Evolutionary conservation across 2,113 vertebrate genomes (phyloP).

Genomic region (Corythaixoides concolor): DNA sequence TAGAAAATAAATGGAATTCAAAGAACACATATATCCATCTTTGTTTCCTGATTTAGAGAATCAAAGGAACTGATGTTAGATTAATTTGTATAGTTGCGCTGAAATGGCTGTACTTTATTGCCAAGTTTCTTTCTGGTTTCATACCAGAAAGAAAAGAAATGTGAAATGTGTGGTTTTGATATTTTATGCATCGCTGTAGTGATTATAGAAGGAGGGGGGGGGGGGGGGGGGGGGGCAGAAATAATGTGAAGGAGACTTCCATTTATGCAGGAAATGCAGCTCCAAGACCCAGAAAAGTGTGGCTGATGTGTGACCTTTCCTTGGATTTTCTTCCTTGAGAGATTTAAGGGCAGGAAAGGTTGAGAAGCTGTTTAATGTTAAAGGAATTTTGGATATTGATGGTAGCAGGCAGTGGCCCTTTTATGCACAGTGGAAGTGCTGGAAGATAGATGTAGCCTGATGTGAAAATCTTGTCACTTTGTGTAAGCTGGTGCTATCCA

Average conservation of each 20-base stretch:
- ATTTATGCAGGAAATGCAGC: constrained; percentile 47
- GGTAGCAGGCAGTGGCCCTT: constrained; percentile 62
- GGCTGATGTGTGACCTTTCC: constrained; percentile 68
- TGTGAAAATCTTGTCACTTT: constrained; percentile 72
- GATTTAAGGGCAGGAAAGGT: constrained; percentile 59
- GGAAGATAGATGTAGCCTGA: constrained; percentile 60
- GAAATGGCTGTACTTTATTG: background rate
- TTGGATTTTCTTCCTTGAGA: constrained; percentile 61
- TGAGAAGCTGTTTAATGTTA: constrained; percentile 59
- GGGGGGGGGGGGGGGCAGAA: background rate
- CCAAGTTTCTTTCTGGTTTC: constrained; percentile 36
- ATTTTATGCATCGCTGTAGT: constrained; percentile 25
- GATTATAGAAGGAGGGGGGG: background rate
- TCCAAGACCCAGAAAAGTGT: constrained; percentile 64
- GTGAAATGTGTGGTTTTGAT: background rate
- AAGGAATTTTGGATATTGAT: constrained; percentile 72
- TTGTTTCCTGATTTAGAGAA: constrained; percentile 33
- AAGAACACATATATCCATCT: background rate
- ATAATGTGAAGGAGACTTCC: constrained; percentile 51
- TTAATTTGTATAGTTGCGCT: constrained; percentile 16
- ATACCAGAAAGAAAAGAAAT: background rate
- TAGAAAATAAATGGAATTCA: constrained; percentile 17
- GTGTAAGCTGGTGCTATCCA: constrained; percentile 67
- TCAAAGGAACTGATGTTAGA: constrained; percentile 24
- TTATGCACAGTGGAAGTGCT: constrained; percentile 58